Evolutionary conservation across 2,888 invertebrate genomes (phyloP).

Genomic region (Metallyticus violacea): DNA sequence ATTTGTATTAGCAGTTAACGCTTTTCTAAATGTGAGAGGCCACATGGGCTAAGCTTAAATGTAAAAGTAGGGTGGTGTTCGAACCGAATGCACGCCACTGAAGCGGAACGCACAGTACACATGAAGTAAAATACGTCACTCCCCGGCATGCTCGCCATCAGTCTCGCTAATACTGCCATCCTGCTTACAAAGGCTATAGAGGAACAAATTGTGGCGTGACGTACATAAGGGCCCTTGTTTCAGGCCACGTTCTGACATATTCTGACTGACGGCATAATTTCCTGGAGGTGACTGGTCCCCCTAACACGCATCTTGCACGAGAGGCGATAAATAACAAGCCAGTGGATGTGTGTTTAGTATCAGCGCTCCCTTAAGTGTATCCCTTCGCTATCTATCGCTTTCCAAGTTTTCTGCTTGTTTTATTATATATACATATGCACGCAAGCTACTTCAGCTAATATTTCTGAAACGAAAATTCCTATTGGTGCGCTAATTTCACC

Average conservation of each 20-base stretch:
- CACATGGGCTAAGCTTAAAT: too few species aligned
- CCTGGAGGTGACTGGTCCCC: background rate
- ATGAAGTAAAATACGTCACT: background rate
- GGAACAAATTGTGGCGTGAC: background rate
- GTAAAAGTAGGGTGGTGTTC: background rate
- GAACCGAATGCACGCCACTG: background rate
- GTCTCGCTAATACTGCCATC: background rate
- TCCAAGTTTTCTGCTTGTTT: too few species aligned
- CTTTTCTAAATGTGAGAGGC: too few species aligned
- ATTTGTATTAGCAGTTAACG: too few species aligned
- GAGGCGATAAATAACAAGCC: background rate
- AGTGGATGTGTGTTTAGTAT: background rate
- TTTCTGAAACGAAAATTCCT: too few species aligned
- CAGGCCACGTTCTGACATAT: background rate
- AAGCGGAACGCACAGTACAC: background rate
- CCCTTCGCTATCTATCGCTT: too few species aligned
- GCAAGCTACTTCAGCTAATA: too few species aligned
- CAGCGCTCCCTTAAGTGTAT: background rate
- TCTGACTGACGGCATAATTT: constrained; percentile 5
- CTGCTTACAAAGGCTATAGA: too few species aligned
- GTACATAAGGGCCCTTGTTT: background rate
- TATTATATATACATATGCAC: too few species aligned
- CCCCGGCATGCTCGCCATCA: background rate
- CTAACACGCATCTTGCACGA: background rate
- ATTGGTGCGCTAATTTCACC: too few species aligned